Base-by-base conservation (phyloP, 2,797 vertebrate species). In the Setipinna tenuifilis region DNA sequence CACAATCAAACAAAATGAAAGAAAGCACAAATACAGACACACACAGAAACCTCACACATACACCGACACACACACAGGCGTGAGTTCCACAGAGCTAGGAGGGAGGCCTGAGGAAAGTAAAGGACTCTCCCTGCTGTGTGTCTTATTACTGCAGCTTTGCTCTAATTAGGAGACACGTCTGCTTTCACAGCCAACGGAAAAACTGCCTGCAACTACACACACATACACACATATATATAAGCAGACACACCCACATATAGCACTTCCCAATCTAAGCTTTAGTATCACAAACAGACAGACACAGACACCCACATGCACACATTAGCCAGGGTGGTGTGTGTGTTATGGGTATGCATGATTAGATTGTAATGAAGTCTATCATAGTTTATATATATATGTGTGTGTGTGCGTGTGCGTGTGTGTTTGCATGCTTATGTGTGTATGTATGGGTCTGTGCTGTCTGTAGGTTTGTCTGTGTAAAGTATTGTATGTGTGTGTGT, bases 141-240 rank as follows among this genome's bases (percentile, higher is more conserved):
- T 87, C 90, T 92, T 82, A 87, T 93, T 93, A 91, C 89, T 88
- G 85, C 88, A 90, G 90, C 90, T 90, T 91, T 88, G 90, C 88
- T 90, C 89, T 94, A 93, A 95, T 96, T 94, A 94, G 87, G 95
- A 89, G 88, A 88, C 35, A 91, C 87, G 80, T 50, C 78, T 83
- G 91, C 90, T 92, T 91, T 87, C 82, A 90, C 91, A 91, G 91
- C 88, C 89, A 85, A 86, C 71, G 87, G 92, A 93, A 91, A 85
- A 31, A 7, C 87, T 87, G 91, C 91, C 91, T 75, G 14, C 28
- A 75, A 71, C 90, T 68, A 57, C 83, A 41, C 28, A 58, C 6
- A 78, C 83, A 19, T 7, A 54, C 50, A 54, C 50, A 14, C 50
- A 54, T 14, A 54, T 14, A 14, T 7, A 54, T 14, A 54, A 0